Conservation (phyloP, 37 sponge, comb jelly and placozoan species). For the Spongilla lacustris region DNA sequence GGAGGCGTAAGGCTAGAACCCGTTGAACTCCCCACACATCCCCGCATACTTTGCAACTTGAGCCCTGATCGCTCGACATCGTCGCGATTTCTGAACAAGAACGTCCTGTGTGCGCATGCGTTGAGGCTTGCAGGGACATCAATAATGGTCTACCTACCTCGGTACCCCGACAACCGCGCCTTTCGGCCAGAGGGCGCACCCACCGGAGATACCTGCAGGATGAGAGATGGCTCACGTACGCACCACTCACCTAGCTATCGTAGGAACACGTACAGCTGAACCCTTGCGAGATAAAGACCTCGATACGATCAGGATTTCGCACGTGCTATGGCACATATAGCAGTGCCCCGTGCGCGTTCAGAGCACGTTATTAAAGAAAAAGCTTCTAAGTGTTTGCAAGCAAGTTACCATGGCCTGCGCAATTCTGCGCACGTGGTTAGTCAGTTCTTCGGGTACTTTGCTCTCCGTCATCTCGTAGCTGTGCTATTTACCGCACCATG, state of each 20-base stretch:
- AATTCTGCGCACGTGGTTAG: constrained; percentile 53
- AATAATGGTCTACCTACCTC: constrained; percentile 21
- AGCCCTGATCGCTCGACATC: constrained; percentile 44
- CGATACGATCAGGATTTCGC: constrained; percentile 30
- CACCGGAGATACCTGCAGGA: constrained; percentile 35
- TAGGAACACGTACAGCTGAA: constrained; percentile 33
- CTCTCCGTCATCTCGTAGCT: constrained; percentile 3
- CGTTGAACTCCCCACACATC: too few relatives aligned
- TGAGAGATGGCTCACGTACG: background rate
- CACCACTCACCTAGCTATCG: too few relatives aligned
- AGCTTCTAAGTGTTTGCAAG: background rate
- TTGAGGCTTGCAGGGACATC: background rate
- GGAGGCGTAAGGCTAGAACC: too few relatives aligned
- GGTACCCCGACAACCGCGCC: constrained; percentile 74
- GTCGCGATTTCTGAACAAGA: constrained; percentile 27
- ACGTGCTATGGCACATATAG: constrained; percentile 38
- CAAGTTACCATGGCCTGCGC: constrained; percentile 58
- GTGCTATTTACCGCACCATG: background rate
- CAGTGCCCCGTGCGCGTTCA: background rate
- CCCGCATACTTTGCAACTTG: constrained; percentile 8
- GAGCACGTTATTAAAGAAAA: background rate
- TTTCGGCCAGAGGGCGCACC: constrained; percentile 31
- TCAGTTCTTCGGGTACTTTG: constrained; percentile 38
- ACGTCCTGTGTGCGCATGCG: constrained; percentile 8
- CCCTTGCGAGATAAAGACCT: constrained; percentile 57